Evolutionary conservation across 2,113 vertebrate species (phyloP).

Genomic region (Crotalus tigris): DNA sequence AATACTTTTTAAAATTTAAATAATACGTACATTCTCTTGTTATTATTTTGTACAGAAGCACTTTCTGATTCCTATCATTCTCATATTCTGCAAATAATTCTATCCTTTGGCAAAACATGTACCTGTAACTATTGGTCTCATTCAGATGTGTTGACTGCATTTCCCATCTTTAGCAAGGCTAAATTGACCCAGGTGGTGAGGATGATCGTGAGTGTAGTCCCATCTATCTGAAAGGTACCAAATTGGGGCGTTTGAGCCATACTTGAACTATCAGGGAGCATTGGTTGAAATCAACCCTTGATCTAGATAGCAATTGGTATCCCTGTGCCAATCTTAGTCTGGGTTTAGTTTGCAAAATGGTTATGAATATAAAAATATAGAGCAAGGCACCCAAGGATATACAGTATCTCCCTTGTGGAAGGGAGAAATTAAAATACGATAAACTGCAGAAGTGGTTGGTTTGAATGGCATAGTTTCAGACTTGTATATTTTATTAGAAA

Average conservation of each 20-base stretch:
- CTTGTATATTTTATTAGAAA: not conserved
- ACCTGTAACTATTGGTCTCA: not conserved
- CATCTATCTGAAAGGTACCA: no score
- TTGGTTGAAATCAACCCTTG: not conserved
- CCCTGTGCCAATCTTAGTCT: not conserved
- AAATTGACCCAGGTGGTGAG: not conserved
- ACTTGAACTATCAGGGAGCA: not conserved
- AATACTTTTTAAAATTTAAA: constrained; percentile 5
- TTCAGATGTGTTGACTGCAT: not conserved
- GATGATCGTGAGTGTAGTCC: not conserved
- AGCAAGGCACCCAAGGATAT: not conserved
- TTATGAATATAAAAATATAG: not conserved
- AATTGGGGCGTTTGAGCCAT: not conserved
- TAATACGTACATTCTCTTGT: constrained; percentile 14
- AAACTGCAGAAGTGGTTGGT: not conserved
- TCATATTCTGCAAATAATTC: not conserved
- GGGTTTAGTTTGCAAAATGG: not conserved
- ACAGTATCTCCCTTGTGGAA: not conserved
- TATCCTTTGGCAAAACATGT: not conserved
- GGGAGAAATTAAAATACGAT: not conserved
- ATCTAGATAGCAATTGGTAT: no score
- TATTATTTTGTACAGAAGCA: constrained; percentile 1
- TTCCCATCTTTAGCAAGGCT: not conserved
- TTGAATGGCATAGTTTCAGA: not conserved
- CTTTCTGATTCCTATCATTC: not conserved